A percentile compares a stretch with the other conserved stretches of the same genome.
These are phyloP conservation scores for Lophura nycthemera DNA, from an alignment of 2,113 vertebrate genomes.

Conservation along the genomic window DNA sequence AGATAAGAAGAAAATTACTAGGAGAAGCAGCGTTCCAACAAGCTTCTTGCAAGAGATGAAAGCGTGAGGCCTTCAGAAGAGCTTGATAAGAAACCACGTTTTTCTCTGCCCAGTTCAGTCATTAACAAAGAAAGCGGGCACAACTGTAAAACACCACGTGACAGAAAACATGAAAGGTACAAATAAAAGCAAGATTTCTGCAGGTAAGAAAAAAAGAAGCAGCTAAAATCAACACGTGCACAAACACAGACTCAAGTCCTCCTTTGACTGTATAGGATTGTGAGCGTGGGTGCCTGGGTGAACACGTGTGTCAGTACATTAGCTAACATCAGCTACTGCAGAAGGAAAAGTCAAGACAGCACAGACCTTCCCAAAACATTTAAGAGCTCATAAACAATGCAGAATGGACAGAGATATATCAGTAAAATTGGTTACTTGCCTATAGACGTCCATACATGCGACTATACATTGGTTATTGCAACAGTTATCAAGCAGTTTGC, in stretches of 20 bases:
- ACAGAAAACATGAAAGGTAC: conserved; percentile 18
- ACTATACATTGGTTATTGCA: conserved; percentile 75
- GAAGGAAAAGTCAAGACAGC: conserved; percentile 48
- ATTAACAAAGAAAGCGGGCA: conserved; percentile 13
- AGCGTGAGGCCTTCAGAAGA: conserved; percentile 21
- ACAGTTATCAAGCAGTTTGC: conserved; percentile 65
- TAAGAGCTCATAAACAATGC: conserved; percentile 57
- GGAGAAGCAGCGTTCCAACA: conserved; percentile 17
- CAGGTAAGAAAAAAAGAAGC: not conserved
- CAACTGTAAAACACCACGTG: not conserved
- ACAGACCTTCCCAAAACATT: conserved; percentile 58
- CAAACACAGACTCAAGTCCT: conserved; percentile 14
- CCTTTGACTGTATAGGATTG: not conserved
- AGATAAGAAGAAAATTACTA: conserved; percentile 7
- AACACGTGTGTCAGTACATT: conserved; percentile 34
- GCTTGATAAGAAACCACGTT: conserved; percentile 12
- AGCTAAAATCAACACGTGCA: not conserved
- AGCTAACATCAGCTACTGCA: conserved; percentile 52
- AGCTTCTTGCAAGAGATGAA: conserved; percentile 40
- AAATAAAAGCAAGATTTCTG: conserved; percentile 23
- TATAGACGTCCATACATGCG: conserved; percentile 77
- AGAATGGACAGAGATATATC: conserved; percentile 58
- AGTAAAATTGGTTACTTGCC: conserved; percentile 79
- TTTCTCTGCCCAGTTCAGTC: conserved; percentile 30
- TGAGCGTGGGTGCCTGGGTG: conserved; percentile 44